phyloP scores from a whole-genome alignment of 2,888 invertebrate genomes.

The Pseudolycoriella hygida region DNA sequence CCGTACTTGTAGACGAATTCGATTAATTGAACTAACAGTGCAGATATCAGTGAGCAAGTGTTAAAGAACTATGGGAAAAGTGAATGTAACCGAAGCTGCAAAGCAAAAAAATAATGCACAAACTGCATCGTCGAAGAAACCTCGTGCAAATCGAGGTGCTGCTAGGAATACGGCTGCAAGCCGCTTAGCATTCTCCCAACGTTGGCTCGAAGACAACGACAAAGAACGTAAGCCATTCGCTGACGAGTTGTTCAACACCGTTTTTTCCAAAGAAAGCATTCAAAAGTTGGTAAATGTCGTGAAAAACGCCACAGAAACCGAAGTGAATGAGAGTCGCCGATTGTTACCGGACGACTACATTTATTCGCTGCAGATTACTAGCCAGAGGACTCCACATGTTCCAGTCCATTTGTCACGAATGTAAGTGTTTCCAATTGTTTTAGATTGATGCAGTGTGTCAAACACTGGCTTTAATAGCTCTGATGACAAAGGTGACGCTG shows the following conservation, averaged over 20 bases:
- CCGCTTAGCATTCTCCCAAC: background rate
- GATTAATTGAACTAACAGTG: too few species aligned
- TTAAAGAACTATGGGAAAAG: too few species aligned
- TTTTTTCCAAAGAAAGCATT: slow-evolving; percentile 4
- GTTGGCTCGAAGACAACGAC: slow-evolving; percentile 1
- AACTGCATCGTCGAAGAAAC: too few species aligned
- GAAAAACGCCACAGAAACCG: slow-evolving; percentile 14
- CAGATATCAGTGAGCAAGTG: too few species aligned
- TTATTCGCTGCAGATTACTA: slow-evolving; percentile 29
- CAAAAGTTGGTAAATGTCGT: slow-evolving; percentile 3
- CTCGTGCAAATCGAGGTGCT: too few species aligned
- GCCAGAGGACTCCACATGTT: slow-evolving; percentile 29
- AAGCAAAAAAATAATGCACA: too few species aligned
- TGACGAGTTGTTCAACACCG: slow-evolving; percentile 5
- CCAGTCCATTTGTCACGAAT: slow-evolving; percentile 27
- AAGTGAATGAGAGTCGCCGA: slow-evolving; percentile 11
- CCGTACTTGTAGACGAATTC: too few species aligned
- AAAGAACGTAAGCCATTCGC: slow-evolving; percentile 5
- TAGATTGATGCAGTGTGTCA: background rate
- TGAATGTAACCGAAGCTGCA: too few species aligned
- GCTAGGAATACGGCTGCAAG: too few species aligned
- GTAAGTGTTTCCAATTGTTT: slow-evolving; percentile 16
- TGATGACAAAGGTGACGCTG: too few species aligned
- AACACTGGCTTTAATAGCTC: too few species aligned
- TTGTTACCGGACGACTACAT: slow-evolving; percentile 32